Evolutionary conservation across 2,797 vertebrate species (phyloP).

Genomic region (Coendou prehensilis): DNA sequence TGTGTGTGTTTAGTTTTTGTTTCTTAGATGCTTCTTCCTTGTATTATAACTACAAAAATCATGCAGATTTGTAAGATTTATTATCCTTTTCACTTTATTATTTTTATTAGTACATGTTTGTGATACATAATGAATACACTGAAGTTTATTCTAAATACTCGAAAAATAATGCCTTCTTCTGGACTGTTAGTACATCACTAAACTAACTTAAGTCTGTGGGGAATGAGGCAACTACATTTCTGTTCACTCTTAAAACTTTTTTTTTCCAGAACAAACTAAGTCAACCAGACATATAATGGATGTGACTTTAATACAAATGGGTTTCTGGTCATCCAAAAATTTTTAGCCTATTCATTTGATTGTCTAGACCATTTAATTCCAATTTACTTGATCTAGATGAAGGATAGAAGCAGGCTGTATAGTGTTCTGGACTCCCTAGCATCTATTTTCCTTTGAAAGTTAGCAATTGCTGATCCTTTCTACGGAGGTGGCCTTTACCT

Average conservation of each 20-base stretch:
- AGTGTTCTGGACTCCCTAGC: neutral
- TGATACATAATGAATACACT: neutral
- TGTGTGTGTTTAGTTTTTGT: neutral
- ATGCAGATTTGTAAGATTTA: constrained; percentile 28
- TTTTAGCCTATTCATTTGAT: constrained; percentile 33
- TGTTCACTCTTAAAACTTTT: constrained; percentile 53
- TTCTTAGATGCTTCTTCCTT: constrained; percentile 15
- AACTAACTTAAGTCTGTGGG: neutral
- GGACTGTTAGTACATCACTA: neutral
- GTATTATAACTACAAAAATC: constrained; percentile 13
- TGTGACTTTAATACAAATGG: constrained; percentile 40
- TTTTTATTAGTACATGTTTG: neutral
- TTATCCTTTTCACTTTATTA: neutral
- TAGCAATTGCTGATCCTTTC: neutral
- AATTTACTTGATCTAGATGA: constrained; percentile 29
- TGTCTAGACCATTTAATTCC: constrained; percentile 44
- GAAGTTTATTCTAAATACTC: constrained; percentile 43
- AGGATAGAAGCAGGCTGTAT: constrained; percentile 2
- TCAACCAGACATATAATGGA: neutral
- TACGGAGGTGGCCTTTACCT: neutral
- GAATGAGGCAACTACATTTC: constrained; percentile 33
- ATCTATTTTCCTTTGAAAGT: constrained; percentile 42
- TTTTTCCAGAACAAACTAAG: constrained; percentile 46
- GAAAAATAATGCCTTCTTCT: constrained; percentile 24
- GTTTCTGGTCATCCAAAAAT: neutral